These are phyloP conservation scores for Rhadinocentrus ornatus DNA, from an alignment of 2,797 vertebrate genomes.

Conservation along the genomic window DNA sequence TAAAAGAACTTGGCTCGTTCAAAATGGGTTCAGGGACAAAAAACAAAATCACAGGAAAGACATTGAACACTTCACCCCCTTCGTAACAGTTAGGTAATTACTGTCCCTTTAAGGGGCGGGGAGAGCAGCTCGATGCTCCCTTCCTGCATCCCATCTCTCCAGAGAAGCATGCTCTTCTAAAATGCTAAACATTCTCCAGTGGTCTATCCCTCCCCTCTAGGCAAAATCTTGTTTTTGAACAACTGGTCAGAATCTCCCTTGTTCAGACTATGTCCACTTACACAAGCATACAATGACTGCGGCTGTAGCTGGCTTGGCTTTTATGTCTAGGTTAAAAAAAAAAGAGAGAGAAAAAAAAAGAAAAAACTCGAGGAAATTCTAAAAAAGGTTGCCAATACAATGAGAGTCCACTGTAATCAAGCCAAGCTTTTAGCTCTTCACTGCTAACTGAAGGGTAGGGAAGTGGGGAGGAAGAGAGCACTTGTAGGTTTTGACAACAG, in stretches of 20 bases:
- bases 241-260: slow-evolving; percentile 36
- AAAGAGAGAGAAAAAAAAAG: background rate
- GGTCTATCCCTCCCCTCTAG: slow-evolving; percentile 15
- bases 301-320: slow-evolving; percentile 21
- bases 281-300: slow-evolving; percentile 19
- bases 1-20: slow-evolving; percentile 73
- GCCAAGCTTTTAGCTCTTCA: slow-evolving; percentile 33
- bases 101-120: slow-evolving; percentile 67
- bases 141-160: slow-evolving; percentile 58
- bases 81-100: slow-evolving; percentile 76
- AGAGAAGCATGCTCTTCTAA: slow-evolving; percentile 27
- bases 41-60: slow-evolving; percentile 78
- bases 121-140: slow-evolving; percentile 52
- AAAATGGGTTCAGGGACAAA: slow-evolving; percentile 71
- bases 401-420: slow-evolving; percentile 32
- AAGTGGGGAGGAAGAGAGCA: slow-evolving; percentile 6
- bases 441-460: slow-evolving; percentile 35
- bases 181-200: slow-evolving; percentile 3
- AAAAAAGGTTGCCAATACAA: slow-evolving; percentile 31
- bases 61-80: slow-evolving; percentile 72
- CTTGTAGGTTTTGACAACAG: background rate
- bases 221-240: slow-evolving; percentile 34
- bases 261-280: slow-evolving; percentile 39
- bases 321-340: background rate
- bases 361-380: slow-evolving; percentile 39